phyloP scores from a whole-genome alignment of 1,140 invertebrate species.

The Philopotamus ludificatus region DNA sequence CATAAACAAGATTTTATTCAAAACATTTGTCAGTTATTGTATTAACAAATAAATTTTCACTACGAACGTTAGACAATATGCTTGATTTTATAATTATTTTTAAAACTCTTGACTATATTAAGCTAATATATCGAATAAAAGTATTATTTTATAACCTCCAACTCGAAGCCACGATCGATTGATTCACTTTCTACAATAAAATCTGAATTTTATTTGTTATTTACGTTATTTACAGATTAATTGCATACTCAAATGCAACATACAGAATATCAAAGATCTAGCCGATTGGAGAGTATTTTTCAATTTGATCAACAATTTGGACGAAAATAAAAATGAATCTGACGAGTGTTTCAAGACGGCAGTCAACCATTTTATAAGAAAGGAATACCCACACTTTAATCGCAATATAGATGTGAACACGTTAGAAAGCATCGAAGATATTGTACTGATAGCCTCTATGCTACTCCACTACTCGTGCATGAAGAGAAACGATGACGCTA shows the following conservation, averaged over 20 bases:
- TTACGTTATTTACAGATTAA: not conserved
- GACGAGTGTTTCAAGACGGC: not conserved
- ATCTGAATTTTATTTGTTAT: too few species aligned
- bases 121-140: too few species aligned
- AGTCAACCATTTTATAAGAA: constrained; percentile 22
- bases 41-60: too few species aligned
- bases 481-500: constrained; percentile 24
- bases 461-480: constrained; percentile 33
- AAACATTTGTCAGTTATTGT: too few species aligned
- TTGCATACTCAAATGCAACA: not conserved
- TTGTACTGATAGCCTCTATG: constrained; percentile 19
- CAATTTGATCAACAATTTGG: constrained; percentile 12
- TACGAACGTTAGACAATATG: too few species aligned
- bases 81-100: too few species aligned
- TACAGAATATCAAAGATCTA: not conserved
- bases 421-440: constrained; percentile 9
- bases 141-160: too few species aligned
- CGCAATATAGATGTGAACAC: not conserved
- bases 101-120: too few species aligned
- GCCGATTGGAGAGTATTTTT: not conserved
- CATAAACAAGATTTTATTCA: too few species aligned
- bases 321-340: not conserved
- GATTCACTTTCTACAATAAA: too few species aligned
- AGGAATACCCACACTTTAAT: constrained; percentile 32
- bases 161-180: too few species aligned